A percentile compares a stretch with the other conserved stretches of the same genome.
phyloP scores from a whole-genome alignment of 1,140 invertebrate genomes.

The Cataglyphis hispanica region DNA sequence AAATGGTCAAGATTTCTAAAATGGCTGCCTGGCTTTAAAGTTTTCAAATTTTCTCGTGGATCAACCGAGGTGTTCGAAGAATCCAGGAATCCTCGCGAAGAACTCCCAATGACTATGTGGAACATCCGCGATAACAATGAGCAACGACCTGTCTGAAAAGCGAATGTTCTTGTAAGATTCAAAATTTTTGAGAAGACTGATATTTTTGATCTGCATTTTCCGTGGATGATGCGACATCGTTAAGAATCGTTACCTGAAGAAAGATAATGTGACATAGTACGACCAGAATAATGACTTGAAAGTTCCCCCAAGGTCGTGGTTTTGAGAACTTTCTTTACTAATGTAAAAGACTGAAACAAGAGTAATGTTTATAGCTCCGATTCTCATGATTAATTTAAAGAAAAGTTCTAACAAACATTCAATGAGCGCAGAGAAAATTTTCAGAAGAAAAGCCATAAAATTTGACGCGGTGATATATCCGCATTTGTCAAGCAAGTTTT shows the following conservation, averaged over 20 bases:
- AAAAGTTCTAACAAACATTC: neutral
- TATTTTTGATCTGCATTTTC: neutral
- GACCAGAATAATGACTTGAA: neutral
- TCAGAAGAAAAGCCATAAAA: neutral
- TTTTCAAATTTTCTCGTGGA: slow-evolving; percentile 67
- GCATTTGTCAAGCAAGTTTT: neutral
- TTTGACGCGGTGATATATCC: neutral
- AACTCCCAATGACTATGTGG: slow-evolving; percentile 81
- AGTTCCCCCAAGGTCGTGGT: neutral
- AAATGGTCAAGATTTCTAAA: slow-evolving; percentile 82
- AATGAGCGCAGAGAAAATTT: neutral
- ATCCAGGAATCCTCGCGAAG: slow-evolving; percentile 69
- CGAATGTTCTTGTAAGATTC: neutral
- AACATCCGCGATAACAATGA: slow-evolving; percentile 79
- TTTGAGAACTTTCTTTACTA: neutral
- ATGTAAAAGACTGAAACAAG: slow-evolving; percentile 3
- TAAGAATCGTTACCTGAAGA: neutral
- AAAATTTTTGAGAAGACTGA: slow-evolving; percentile 37
- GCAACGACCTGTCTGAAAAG: slow-evolving; percentile 77
- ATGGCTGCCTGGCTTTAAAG: slow-evolving; percentile 80
- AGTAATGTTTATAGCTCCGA: neutral
- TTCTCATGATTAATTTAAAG: slow-evolving; percentile 14
- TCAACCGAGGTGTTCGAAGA: slow-evolving; percentile 62
- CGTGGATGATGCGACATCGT: neutral
- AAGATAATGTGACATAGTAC: neutral